Conservation (phyloP, 1,140 invertebrate genomes). For the Cyclargus thomasi region DNA sequence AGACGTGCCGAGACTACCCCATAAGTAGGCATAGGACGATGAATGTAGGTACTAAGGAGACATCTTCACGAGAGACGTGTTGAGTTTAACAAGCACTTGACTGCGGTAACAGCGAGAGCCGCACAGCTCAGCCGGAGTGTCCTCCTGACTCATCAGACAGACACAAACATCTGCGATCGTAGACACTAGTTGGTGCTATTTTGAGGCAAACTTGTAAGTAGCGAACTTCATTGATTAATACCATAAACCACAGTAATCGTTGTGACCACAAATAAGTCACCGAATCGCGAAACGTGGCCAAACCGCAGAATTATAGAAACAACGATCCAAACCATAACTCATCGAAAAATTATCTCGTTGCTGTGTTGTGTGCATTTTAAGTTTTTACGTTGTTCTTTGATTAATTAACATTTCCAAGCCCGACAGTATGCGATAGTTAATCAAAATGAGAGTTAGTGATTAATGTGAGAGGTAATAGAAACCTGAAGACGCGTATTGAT, state of each 20-base stretch:
- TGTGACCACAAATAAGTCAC: not conserved
- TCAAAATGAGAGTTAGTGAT: not conserved
- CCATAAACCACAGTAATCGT: not conserved
- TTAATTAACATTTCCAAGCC: not conserved
- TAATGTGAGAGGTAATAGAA: slow-evolving; percentile 29
- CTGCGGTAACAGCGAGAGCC: slow-evolving; percentile 31
- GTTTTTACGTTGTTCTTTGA: not conserved
- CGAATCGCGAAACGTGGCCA: not conserved
- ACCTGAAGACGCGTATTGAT: slow-evolving; percentile 42
- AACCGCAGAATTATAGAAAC: not conserved
- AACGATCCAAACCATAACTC: not conserved
- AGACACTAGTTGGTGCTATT: not conserved
- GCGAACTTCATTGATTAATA: not conserved
- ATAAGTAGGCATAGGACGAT: slow-evolving; percentile 17
- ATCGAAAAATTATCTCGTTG: not conserved
- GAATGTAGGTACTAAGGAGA: slow-evolving; percentile 31
- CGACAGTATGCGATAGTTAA: not conserved
- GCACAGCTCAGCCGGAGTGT: slow-evolving; percentile 36
- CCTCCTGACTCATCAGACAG: slow-evolving; percentile 36
- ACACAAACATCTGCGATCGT: slow-evolving; percentile 37
- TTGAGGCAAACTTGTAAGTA: not conserved
- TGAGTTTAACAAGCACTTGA: slow-evolving; percentile 57
- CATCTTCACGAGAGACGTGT: slow-evolving; percentile 55
- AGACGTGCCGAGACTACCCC: slow-evolving; percentile 20
- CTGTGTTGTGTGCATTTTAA: not conserved